phyloP scores from a whole-genome alignment of 2,113 vertebrate species.

The Chamaea fasciata region DNA sequence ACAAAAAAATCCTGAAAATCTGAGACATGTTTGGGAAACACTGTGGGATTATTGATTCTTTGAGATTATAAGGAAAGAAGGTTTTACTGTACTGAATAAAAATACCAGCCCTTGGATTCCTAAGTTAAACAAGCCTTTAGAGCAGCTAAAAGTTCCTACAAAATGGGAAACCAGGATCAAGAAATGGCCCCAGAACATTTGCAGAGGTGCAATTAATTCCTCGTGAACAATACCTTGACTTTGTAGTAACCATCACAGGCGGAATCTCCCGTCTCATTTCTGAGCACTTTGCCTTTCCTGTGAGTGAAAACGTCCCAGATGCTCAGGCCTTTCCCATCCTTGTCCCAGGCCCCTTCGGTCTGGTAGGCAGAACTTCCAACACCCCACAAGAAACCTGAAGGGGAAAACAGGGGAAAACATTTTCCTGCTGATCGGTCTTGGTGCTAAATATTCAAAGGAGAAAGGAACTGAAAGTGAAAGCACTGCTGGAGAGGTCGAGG shows the following conservation, averaged over 20 bases:
- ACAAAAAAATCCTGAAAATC: not conserved
- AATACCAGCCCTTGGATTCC: not conserved
- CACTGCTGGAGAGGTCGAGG: no score
- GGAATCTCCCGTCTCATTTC: conserved; percentile 82
- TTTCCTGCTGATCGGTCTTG: not conserved
- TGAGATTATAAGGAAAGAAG: not conserved
- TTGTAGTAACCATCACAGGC: conserved; percentile 88
- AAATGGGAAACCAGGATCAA: not conserved
- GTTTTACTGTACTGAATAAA: not conserved
- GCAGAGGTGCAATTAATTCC: not conserved
- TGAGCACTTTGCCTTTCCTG: conserved; percentile 75
- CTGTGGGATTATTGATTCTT: not conserved
- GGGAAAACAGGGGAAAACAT: not conserved
- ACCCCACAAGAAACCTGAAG: conserved; percentile 89
- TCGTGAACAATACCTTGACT: conserved; percentile 73
- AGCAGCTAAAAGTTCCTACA: not conserved
- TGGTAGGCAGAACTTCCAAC: conserved; percentile 93
- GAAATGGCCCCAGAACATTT: not conserved
- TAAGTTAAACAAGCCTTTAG: not conserved
- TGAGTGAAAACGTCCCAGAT: conserved; percentile 92
- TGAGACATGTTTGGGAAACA: not conserved
- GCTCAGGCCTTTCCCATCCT: conserved; percentile 90
- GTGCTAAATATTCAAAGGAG: not conserved
- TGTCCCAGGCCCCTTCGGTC: conserved; percentile 93
- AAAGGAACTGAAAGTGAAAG: not conserved